Conservation (phyloP, 2,113 vertebrate species). For the Oreocharis arfaki region DNA sequence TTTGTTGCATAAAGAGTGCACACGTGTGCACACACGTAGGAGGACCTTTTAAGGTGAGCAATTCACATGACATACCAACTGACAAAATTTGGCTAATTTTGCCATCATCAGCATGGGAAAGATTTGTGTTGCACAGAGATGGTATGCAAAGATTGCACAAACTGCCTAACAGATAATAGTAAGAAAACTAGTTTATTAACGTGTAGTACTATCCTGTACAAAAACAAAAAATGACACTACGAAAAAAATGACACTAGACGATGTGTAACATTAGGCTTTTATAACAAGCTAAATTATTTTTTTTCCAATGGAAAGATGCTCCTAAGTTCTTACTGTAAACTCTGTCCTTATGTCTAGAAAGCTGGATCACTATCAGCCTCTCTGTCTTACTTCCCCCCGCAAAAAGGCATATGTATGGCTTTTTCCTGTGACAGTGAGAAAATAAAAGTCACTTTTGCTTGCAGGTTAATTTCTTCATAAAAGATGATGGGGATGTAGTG, state of each 20-base stretch:
- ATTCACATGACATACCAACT: neutral
- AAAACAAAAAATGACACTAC: neutral
- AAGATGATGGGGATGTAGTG: neutral
- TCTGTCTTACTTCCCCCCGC: neutral
- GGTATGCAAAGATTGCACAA: neutral
- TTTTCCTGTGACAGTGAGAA: neutral
- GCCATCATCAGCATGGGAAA: neutral
- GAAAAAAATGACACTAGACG: neutral
- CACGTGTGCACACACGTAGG: rapidly evolving
- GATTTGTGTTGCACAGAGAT: neutral
- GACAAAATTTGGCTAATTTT: neutral
- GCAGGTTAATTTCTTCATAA: neutral
- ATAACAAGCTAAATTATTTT: neutral
- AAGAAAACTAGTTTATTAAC: neutral
- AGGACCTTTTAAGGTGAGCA: neutral
- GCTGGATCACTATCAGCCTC: neutral
- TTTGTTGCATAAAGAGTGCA: neutral
- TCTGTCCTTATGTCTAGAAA: neutral
- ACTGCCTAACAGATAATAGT: neutral
- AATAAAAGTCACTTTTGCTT: neutral
- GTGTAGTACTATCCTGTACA: neutral
- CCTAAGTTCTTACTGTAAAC: neutral
- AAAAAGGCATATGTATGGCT: neutral
- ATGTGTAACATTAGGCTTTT: neutral
- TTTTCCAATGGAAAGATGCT: neutral